Base-by-base conservation (phyloP, 2,888 invertebrate genomes). In the Dendrolimus pini region DNA sequence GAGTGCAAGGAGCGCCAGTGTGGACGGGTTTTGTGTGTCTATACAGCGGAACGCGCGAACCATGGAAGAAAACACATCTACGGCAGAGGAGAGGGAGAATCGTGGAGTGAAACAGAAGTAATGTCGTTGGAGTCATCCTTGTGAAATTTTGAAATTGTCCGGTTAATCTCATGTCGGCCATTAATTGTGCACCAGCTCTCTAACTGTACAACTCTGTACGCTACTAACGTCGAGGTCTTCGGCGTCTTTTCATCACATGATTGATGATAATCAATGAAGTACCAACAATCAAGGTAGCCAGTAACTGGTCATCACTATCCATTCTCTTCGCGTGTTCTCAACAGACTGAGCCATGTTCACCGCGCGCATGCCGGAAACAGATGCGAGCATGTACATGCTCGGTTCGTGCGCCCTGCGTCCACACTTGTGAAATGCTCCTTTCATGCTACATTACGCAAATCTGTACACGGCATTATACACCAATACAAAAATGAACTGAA, bases 201-300 rank as follows among this genome's bases (percentile, higher is more conserved):
- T 56, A 61, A 56, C 58, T 64, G 59, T 63, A 66, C 56, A 66
- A 64, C 58, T 64, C 60, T 64, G 65, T 66, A n/a, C 62, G 61
- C 63, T 64, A 64, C 64, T 61, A 66, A 64, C 63, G 63, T 62
- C 64, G 64, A 55, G 54, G 61, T 61, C 60, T 61, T 63, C 55
- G 53, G 61, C 60, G 60, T 62, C n/a, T 56, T 59, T 60, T 62
- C 57, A 59, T 59, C 53, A 57, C 54, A 53, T 63, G 60, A 61
- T 61, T 54, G 14, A 60, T 59, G 41, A 62, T 59, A 56, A 62
- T 55, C 47, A 62, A 62, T 62, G 62, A 62, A 62, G 62, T 54
- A 62, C 62, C 55, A 58, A 60, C 55, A 56, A 62, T 62, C 62
- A 55, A 56, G 59, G 55, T 41, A 62, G 62, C 58, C 53, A 56